Conservation (phyloP, 2,888 invertebrate genomes). For the Matsumyia berberina region DNA sequence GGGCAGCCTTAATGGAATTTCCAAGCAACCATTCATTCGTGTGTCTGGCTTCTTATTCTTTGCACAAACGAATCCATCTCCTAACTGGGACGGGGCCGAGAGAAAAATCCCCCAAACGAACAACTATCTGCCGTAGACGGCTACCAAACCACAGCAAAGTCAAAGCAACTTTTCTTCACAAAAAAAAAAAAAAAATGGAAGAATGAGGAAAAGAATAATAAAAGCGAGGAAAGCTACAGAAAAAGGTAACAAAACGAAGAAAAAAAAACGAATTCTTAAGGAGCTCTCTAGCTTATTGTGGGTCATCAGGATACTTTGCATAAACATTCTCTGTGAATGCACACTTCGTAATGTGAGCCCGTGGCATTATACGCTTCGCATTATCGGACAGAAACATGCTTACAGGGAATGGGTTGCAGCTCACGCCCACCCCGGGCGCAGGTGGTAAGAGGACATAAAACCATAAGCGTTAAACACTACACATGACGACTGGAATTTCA, state of each 20-base stretch:
- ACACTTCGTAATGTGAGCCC: conserved; percentile 51
- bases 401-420: background rate
- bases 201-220: conserved; percentile 14
- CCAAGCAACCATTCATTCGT: conserved; percentile 58
- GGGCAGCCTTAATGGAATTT: conserved; percentile 68
- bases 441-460: conserved; percentile 40
- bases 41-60: conserved; percentile 20
- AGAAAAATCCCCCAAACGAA: conserved; percentile 22
- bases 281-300: conserved; percentile 68
- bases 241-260: conserved; percentile 11
- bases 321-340: conserved; percentile 61
- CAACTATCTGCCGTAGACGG: conserved; percentile 6
- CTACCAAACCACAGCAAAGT: conserved; percentile 50
- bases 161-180: conserved; percentile 27
- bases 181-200: conserved; percentile 14
- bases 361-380: conserved; percentile 46
- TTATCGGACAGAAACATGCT: conserved; percentile 50
- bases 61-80: conserved; percentile 37
- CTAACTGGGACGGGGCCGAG: background rate
- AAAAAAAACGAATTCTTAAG: conserved; percentile 51
- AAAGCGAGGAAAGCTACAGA: conserved; percentile 21
- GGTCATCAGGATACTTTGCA: conserved; percentile 71
- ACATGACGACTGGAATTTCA: conserved; percentile 53
- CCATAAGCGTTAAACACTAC: conserved; percentile 67
- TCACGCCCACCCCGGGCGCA: background rate